These are phyloP conservation scores for Harpagoxenus sublaevis DNA, from an alignment of 2,888 invertebrate species.

Conservation along the genomic window DNA sequence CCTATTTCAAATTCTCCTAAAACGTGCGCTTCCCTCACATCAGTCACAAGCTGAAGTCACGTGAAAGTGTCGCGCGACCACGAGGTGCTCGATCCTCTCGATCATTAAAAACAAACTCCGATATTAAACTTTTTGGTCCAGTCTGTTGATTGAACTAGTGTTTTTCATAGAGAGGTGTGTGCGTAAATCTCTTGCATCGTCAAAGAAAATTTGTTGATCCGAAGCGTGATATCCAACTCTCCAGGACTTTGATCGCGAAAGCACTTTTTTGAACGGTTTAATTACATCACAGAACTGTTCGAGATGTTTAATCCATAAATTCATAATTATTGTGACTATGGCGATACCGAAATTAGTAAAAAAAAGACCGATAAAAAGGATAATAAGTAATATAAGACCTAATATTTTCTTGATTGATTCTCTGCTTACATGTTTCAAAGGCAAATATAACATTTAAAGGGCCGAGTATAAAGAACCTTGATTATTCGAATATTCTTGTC, in stretches of 20 bases:
- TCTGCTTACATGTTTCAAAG: background rate
- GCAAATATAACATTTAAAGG: background rate
- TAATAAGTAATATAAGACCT: background rate
- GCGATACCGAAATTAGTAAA: background rate
- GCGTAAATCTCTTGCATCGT: background rate
- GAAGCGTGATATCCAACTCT: background rate
- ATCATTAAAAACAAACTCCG: slow-evolving; percentile 1
- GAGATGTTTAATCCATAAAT: background rate
- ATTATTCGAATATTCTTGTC: background rate
- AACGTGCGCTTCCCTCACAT: slow-evolving; percentile 61
- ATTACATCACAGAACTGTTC: background rate
- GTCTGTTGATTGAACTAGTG: slow-evolving; percentile 17
- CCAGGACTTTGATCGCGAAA: background rate
- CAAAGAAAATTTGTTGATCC: slow-evolving; percentile 11
- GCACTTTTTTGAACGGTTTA: background rate
- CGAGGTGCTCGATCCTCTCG: slow-evolving; percentile 48
- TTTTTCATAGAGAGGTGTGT: slow-evolving; percentile 8
- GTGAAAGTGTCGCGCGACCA: slow-evolving; percentile 60
- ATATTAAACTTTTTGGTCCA: background rate
- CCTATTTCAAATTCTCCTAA: background rate
- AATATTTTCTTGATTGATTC: slow-evolving; percentile 3
- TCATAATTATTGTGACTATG: background rate
- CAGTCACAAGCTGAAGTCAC: slow-evolving; percentile 72
- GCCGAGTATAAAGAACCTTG: background rate
- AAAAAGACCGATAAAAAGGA: background rate